These are phyloP conservation scores for Ranitomeya imitator DNA, from an alignment of 2,113 vertebrate species.

Conservation along the genomic window DNA sequence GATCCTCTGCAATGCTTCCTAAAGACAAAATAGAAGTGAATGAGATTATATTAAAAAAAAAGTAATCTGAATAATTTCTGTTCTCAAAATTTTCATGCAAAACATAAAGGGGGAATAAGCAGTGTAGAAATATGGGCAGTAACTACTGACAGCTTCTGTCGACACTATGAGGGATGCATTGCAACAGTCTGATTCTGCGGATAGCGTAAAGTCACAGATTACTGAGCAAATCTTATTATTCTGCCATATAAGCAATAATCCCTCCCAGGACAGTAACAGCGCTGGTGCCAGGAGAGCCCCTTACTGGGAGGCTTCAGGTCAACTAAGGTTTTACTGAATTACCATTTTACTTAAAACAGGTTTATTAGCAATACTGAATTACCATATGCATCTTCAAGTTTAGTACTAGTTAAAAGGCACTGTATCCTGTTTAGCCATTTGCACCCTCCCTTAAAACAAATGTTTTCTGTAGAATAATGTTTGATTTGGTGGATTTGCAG, in stretches of 20 bases:
- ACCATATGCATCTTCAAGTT: background rate
- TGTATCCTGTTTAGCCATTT: background rate
- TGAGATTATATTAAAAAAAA: background rate
- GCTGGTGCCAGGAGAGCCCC: background rate
- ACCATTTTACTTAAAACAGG: background rate
- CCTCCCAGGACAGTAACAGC: constrained; percentile 1
- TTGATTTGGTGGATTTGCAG: background rate
- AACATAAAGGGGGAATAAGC: background rate
- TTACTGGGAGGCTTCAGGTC: background rate
- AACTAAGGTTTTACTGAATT: background rate
- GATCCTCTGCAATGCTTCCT: constrained; percentile 92
- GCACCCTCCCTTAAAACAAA: background rate
- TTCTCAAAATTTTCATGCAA: background rate
- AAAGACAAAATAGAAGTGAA: constrained; percentile 52
- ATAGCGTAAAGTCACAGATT: constrained; percentile 40
- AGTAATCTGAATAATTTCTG: background rate
- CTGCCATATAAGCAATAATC: constrained; percentile 31
- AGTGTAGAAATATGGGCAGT: background rate
- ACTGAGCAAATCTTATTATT: constrained; percentile 46
- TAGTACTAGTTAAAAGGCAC: background rate
- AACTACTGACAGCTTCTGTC: background rate
- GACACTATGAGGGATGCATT: background rate
- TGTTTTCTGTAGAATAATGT: background rate
- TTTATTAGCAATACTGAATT: background rate
- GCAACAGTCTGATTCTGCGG: background rate